These are phyloP conservation scores for Oncorhynchus nerka DNA, from an alignment of 2,113 vertebrate species.

Conservation along the genomic window DNA sequence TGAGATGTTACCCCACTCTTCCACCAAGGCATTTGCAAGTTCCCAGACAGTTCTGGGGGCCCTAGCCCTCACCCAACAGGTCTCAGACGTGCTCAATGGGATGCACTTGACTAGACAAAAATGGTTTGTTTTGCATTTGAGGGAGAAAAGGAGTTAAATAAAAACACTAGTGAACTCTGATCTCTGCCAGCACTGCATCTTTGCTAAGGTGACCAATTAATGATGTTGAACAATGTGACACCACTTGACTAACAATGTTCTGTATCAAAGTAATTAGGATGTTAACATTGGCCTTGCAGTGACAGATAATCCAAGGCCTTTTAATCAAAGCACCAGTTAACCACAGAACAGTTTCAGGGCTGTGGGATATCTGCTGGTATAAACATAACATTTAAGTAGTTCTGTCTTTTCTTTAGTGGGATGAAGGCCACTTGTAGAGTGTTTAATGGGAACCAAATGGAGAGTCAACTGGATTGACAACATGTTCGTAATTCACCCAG, in stretches of 20 bases:
- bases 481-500: constrained; percentile 1
- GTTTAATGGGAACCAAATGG: constrained; percentile 17
- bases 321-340: neutral
- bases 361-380: neutral
- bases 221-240: neutral
- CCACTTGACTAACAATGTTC: neutral
- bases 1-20: too few species aligned
- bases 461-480: neutral
- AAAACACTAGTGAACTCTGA: neutral
- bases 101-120: neutral
- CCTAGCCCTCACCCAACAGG: too few species aligned
- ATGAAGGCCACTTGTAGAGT: constrained; percentile 19
- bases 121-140: neutral
- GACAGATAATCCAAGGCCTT: neutral
- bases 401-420: neutral
- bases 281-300: neutral
- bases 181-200: neutral
- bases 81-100: too few species aligned
- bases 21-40: too few species aligned
- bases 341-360: neutral
- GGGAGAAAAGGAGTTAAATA: neutral
- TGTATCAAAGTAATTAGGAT: neutral
- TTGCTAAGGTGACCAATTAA: too few species aligned
- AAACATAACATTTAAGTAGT: constrained; percentile 12
- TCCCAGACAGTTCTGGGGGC: too few species aligned